Evolutionary conservation across 2,113 vertebrate species (phyloP).

Genomic region (Heterotilapia buettikoferi): DNA sequence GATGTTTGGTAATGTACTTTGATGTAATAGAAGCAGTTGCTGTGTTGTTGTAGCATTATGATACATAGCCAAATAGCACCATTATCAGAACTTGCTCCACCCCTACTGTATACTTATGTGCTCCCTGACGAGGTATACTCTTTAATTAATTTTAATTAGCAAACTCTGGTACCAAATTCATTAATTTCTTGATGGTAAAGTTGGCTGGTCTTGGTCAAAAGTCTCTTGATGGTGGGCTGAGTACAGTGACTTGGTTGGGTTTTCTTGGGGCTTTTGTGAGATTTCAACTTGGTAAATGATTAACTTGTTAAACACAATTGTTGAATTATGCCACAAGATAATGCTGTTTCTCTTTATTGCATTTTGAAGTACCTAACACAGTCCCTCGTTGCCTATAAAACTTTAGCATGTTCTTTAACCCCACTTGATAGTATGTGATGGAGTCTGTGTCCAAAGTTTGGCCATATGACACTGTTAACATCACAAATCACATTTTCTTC

Average conservation of each 20-base stretch:
- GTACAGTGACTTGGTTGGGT: neutral
- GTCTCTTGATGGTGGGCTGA: neutral
- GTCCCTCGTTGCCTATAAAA: accelerated
- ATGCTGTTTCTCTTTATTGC: neutral
- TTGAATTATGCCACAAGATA: neutral
- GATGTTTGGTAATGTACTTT: neutral
- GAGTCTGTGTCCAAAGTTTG: neutral
- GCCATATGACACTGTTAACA: neutral
- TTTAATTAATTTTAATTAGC: accelerated
- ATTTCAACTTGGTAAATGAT: neutral
- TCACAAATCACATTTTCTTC: neutral
- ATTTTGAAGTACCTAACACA: neutral
- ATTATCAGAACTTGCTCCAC: neutral
- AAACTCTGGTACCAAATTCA: neutral
- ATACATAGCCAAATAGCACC: neutral
- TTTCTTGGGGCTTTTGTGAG: neutral
- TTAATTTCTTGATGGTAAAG: neutral
- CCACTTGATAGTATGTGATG: neutral
- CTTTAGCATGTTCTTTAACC: neutral
- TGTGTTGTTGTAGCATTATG: neutral
- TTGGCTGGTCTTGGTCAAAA: neutral
- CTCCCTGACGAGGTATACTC: accelerated
- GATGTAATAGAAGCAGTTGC: neutral
- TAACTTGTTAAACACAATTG: neutral
- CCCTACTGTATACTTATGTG: neutral